Percentiles rank a stretch among this genome's conserved stretches.
Evolutionary conservation across 1,140 invertebrate genomes (phyloP).

Genomic region (Piezodorus guildinii): DNA sequence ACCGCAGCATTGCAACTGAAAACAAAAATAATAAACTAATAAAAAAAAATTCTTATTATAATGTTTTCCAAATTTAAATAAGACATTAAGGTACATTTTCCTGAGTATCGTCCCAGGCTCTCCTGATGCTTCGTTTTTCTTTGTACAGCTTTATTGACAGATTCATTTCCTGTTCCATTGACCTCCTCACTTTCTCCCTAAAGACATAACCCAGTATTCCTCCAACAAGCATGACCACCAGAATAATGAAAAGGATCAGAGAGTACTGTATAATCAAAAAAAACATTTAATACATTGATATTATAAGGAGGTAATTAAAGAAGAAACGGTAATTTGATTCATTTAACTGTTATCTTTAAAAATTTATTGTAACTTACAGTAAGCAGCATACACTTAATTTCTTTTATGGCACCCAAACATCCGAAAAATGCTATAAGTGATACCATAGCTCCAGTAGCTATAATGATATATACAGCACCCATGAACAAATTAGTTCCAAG

Average conservation of each 20-base stretch:
- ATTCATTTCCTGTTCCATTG: conserved; percentile 63
- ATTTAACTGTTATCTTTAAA: background rate
- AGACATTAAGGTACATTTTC: conserved; percentile 36
- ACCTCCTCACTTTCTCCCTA: conserved; percentile 57
- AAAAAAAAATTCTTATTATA: conserved; percentile 3
- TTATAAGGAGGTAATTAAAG: too few relatives aligned
- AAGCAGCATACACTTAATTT: conserved; percentile 79
- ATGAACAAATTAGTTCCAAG: conserved; percentile 72
- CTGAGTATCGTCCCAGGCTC: conserved; percentile 75
- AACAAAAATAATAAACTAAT: conserved; percentile 25
- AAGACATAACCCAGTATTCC: conserved; percentile 83
- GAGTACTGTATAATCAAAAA: conserved; percentile 57
- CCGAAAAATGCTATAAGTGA: conserved; percentile 71
- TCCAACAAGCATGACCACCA: conserved; percentile 76
- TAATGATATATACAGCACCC: conserved; percentile 66
- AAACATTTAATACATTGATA: background rate
- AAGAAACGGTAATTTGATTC: too few relatives aligned
- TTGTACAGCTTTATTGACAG: conserved; percentile 60
- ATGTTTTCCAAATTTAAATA: background rate
- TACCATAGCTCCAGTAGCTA: conserved; percentile 63
- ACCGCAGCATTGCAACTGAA: conserved; percentile 71
- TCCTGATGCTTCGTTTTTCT: conserved; percentile 48
- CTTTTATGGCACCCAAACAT: conserved; percentile 72
- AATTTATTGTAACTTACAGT: conserved; percentile 45
- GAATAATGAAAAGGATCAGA: conserved; percentile 71